These are phyloP conservation scores for Amblyraja radiata DNA, from an alignment of 2,797 vertebrate genomes.

Conservation along the genomic window DNA sequence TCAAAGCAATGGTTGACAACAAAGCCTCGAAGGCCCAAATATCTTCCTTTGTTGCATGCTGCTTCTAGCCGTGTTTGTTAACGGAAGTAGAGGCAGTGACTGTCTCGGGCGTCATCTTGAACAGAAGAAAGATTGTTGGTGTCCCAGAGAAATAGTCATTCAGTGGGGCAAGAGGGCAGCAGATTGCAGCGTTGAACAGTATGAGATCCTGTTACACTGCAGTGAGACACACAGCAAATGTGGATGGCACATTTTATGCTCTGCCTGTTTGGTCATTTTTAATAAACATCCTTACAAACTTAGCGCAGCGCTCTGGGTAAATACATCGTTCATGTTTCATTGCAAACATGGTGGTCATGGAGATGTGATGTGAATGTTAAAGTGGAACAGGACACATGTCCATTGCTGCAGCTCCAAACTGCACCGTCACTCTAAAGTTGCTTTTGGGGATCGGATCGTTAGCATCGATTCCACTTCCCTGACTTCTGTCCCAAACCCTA, in stretches of 20 bases:
- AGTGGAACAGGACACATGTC: too few species aligned
- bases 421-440: too few species aligned
- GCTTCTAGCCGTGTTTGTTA: background rate
- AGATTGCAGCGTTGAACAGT: background rate
- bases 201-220: background rate
- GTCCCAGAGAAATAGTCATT: background rate
- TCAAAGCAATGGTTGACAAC: background rate
- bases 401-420: too few species aligned
- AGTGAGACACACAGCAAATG: too few species aligned
- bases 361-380: background rate
- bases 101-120: background rate
- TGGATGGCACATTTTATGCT: background rate
- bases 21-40: background rate
- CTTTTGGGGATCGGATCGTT: too few species aligned
- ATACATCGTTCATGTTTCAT: background rate
- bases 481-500: too few species aligned
- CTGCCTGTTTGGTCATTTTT: background rate
- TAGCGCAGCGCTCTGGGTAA: too few species aligned
- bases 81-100: background rate
- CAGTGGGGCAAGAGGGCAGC: background rate
- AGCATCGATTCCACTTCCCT: too few species aligned
- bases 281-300: background rate
- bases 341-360: background rate
- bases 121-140: background rate
- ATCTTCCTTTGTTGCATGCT: background rate